Conservation (phyloP, 2,113 vertebrate genomes). For the Oreochromis aureus region DNA sequence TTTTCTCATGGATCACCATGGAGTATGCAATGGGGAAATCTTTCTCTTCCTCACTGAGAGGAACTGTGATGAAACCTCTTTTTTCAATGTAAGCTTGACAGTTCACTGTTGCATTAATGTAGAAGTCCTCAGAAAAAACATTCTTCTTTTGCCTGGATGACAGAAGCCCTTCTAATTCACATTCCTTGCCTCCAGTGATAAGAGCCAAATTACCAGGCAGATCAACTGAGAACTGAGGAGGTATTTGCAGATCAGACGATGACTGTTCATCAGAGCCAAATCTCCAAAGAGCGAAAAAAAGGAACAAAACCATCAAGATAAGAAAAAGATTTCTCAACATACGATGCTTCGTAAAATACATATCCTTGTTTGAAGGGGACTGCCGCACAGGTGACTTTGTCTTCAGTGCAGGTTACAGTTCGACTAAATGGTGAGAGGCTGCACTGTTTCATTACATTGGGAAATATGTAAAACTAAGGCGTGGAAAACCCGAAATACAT, state of each 20-base stretch:
- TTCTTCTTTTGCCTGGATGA: not conserved
- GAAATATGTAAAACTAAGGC: not conserved
- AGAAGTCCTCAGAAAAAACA: constrained; percentile 49
- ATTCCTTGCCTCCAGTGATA: constrained; percentile 56
- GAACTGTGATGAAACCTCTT: constrained; percentile 71
- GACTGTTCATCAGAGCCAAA: not conserved
- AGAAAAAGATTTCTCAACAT: not conserved
- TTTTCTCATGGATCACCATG: constrained; percentile 86
- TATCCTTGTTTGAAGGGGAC: not conserved
- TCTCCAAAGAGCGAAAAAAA: constrained; percentile 3
- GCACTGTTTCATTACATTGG: fast-evolving
- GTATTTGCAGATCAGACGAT: not conserved
- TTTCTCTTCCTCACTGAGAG: constrained; percentile 78
- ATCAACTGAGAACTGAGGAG: constrained; percentile 23
- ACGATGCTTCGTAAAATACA: fast-evolving
- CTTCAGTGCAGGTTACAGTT: not conserved
- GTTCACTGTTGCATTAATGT: constrained; percentile 74
- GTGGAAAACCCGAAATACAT: fast-evolving
- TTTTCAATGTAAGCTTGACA: constrained; percentile 68
- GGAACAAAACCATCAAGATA: not conserved
- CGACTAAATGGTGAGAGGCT: not conserved
- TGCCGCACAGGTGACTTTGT: not conserved
- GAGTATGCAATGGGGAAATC: constrained; percentile 85
- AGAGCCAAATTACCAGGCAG: constrained; percentile 70
- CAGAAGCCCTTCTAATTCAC: constrained; percentile 55